These are phyloP conservation scores for Fistularia commersonii DNA, from an alignment of 2,797 vertebrate genomes.

Conservation along the genomic window DNA sequence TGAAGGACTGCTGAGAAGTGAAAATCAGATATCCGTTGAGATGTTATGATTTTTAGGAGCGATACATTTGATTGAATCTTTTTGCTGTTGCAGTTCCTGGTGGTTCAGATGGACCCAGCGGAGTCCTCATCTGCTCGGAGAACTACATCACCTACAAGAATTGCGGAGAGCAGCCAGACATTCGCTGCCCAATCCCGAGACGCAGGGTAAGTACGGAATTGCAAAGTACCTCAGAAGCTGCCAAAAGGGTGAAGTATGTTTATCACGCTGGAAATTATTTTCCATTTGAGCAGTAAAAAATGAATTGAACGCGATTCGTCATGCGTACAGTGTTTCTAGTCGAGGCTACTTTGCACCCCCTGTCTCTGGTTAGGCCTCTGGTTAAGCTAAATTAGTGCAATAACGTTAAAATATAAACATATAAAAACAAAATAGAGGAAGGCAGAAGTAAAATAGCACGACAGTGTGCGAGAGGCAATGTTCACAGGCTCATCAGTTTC, in stretches of 20 bases:
- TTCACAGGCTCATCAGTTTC: too few species aligned
- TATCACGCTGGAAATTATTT: neutral
- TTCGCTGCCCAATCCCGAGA: conserved; percentile 95
- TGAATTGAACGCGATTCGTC: too few species aligned
- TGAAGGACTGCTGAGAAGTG: neutral
- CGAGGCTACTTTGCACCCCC: too few species aligned
- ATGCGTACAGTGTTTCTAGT: too few species aligned
- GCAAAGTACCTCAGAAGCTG: neutral
- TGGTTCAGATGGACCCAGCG: conserved; percentile 95
- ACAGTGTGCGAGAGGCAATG: too few species aligned
- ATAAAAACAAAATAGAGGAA: too few species aligned
- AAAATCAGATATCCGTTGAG: too few species aligned
- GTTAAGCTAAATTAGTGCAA: neutral
- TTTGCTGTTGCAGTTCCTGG: conserved; percentile 83
- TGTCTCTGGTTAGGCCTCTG: neutral
- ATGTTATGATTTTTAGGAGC: too few species aligned
- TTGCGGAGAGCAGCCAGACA: conserved; percentile 98
- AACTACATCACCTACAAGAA: conserved; percentile 99
- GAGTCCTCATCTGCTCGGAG: conserved; percentile 97
- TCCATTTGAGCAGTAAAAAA: too few species aligned
- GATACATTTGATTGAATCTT: neutral
- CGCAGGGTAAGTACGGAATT: conserved; percentile 82
- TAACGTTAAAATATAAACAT: neutral
- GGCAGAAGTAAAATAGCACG: too few species aligned
- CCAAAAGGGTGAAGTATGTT: neutral